Evolutionary conservation across 2,113 vertebrate species (phyloP).

Genomic region (Oxyruncus cristatus): DNA sequence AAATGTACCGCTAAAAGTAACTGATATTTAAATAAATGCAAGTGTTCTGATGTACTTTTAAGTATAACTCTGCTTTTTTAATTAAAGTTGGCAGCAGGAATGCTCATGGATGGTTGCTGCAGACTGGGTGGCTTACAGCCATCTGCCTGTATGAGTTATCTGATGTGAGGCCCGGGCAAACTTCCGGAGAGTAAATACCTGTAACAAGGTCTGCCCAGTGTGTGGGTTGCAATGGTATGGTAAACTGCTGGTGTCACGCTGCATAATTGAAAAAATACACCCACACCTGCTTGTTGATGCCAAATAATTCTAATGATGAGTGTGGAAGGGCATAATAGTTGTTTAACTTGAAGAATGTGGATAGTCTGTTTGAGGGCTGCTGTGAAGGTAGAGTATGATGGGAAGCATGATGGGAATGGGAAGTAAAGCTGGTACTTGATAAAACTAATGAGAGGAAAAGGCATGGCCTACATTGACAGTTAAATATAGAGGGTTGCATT

Average conservation of each 20-base stretch:
- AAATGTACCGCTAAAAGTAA: background rate
- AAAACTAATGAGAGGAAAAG: background rate
- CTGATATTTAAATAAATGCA: background rate
- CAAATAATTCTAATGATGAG: background rate
- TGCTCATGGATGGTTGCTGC: background rate
- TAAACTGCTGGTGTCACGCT: background rate
- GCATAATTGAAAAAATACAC: background rate
- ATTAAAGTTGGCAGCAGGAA: background rate
- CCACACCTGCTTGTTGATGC: slow-evolving; percentile 20
- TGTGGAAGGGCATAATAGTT: background rate
- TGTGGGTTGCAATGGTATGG: background rate
- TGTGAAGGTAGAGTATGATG: background rate
- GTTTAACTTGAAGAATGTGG: background rate
- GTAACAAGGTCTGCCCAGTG: background rate
- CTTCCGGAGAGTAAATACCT: background rate
- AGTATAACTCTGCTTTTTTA: background rate
- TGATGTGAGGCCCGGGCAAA: background rate
- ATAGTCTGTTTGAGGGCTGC: background rate
- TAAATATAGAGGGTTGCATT: background rate
- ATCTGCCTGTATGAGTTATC: background rate
- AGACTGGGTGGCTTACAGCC: background rate
- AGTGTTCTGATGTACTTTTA: background rate
- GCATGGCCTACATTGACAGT: background rate
- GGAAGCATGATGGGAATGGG: background rate
- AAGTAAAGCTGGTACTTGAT: background rate